Base-by-base conservation (phyloP, 2,797 vertebrate genomes). In the Labroides dimidiatus region DNA sequence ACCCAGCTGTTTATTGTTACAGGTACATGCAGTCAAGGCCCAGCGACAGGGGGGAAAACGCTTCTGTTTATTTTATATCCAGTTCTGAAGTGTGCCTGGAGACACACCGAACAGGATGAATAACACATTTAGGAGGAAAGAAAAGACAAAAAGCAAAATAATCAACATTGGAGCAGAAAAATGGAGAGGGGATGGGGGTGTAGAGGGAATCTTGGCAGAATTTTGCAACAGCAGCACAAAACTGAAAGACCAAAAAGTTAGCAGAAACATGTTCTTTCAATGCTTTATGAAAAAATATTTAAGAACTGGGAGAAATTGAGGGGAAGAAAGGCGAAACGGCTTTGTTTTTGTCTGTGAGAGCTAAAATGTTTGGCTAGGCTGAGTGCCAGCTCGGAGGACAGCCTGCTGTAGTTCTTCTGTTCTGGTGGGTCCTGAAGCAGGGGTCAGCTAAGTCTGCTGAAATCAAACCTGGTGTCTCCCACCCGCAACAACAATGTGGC, bases 211-310 rank as follows among this genome's bases (percentile, higher is more conserved):
- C 78, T 82, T 80, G 80, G 78, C 69, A 14, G 41, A 58, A 68
- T 77, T 88, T 59, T 75, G 84, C 88, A 85, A 93, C 93, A 93
- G 94, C 95, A 94, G 86, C 86, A 84, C 56, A 89, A 90, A 90
- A 69, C 62, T 42, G 69, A 43, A 44, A 70, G 72, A 78, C 48
- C 37, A 48, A 80, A 84, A 81, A 65, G 77, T 79, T 61, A 17
- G 72, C 16, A 72, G 72, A 89, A 86, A 79, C 78, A 81, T 41
- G 70, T 78, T 78, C 57, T 72, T 56, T 69, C 64, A 51, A 64
- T 80, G 53, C 67, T 80, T 81, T 69, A 65, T 78, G 47, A 64
- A 75, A 64, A 77, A 63, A 73, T 77, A 73, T 87, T 82, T 80
- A 72, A 78, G 58, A 83, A 81, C 47, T 78, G 64, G 51, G 61